Percentiles rank a stretch among this genome's conserved stretches.
These are phyloP conservation scores for Leptura quadrifasciata DNA, from an alignment of 2,888 invertebrate species.

Conservation along the genomic window DNA sequence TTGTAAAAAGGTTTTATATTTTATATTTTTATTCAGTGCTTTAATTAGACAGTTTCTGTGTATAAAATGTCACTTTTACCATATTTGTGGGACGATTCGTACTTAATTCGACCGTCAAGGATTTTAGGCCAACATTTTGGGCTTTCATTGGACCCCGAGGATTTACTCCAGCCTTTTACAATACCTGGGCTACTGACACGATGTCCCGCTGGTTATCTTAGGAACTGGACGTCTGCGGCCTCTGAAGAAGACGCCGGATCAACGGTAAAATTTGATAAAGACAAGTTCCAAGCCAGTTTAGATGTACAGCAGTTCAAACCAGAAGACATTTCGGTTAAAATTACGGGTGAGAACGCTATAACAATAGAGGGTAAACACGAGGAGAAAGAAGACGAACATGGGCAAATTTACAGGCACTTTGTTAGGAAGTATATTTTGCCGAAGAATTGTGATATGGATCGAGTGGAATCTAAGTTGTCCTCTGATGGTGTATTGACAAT, in stretches of 20 bases:
- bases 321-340: slow-evolving; percentile 48
- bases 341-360: slow-evolving; percentile 44
- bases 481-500: slow-evolving; percentile 50
- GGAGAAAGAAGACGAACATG: slow-evolving; percentile 51
- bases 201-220: slow-evolving; percentile 15
- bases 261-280: slow-evolving; percentile 36
- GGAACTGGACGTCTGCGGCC: slow-evolving; percentile 7
- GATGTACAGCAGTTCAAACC: slow-evolving; percentile 53
- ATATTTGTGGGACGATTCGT: slow-evolving; percentile 2
- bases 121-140: slow-evolving; percentile 21
- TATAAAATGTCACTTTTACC: slow-evolving; percentile 24
- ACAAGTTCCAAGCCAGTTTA: slow-evolving; percentile 49
- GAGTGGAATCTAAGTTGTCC: slow-evolving; percentile 47
- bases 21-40: too few relatives aligned
- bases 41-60: background rate
- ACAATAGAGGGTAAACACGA: slow-evolving; percentile 51
- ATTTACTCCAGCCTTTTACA: slow-evolving; percentile 8
- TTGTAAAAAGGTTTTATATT: too few relatives aligned
- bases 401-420: slow-evolving; percentile 50
- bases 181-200: background rate
- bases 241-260: slow-evolving; percentile 25
- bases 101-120: background rate
- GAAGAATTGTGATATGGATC: slow-evolving; percentile 45
- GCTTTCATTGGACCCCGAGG: slow-evolving; percentile 5
- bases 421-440: slow-evolving; percentile 49